Percentiles rank a stretch among this genome's conserved stretches.
phyloP scores from a whole-genome alignment of 1,140 invertebrate genomes.

The Ylistrum balloti region DNA sequence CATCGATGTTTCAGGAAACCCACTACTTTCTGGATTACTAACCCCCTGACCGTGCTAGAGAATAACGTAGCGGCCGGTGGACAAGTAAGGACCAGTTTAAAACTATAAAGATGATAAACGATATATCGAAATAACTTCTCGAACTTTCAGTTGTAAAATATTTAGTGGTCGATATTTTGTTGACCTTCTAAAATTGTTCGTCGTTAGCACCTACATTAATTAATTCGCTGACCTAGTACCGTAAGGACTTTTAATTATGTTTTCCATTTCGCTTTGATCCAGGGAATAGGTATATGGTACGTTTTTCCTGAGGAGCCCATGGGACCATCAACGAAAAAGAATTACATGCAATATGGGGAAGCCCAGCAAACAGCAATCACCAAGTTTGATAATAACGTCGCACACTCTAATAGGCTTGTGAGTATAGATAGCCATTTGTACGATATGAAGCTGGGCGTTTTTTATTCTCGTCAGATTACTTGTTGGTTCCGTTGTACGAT shows the following conservation, averaged over 20 bases:
- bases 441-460: too few relatives aligned
- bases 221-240: too few relatives aligned
- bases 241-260: too few relatives aligned
- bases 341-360: conserved; percentile 59
- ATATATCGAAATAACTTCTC: too few relatives aligned
- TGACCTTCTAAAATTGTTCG: too few relatives aligned
- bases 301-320: conserved; percentile 65
- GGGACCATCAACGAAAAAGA: conserved; percentile 57
- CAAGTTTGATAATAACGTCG: conserved; percentile 66
- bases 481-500: too few relatives aligned
- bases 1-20: not conserved
- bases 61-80: conserved; percentile 51
- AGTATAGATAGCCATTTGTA: conserved; percentile 32
- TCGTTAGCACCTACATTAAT: too few relatives aligned
- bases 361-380: conserved; percentile 60
- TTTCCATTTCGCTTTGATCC: not conserved
- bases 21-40: conserved; percentile 50
- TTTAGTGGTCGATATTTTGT: too few relatives aligned
- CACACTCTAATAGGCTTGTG: conserved; percentile 64
- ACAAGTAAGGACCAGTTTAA: conserved; percentile 15
- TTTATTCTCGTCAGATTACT: too few relatives aligned
- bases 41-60: conserved; percentile 43
- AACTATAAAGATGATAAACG: too few relatives aligned
- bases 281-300: conserved; percentile 66
- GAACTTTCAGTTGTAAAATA: too few relatives aligned